Evolutionary conservation across 2,113 vertebrate genomes (phyloP), one percentile per base, ranked within the genome.

Genomic region (Xenopus laevis): DNA sequence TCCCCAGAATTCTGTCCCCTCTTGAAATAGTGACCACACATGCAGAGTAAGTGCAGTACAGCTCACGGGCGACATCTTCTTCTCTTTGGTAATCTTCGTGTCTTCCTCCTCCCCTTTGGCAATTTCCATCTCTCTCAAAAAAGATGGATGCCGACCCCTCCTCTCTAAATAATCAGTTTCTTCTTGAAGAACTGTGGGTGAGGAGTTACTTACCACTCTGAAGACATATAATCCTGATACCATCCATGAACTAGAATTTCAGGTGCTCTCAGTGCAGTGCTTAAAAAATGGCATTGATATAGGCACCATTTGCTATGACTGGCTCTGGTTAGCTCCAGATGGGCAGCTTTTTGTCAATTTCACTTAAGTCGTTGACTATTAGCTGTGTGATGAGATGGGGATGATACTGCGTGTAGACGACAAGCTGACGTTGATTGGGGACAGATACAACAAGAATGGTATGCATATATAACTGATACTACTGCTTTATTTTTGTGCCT

Each of bases 371-470:
- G 81, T 96, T 0, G 94, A 98, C 84, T 95, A 94, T 0, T 95
- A 98, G 82, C 4, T 72, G 71, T 98, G 94, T 0, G 74, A 92
- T 71, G 72, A 68, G 58, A 94, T 88, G 33, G 61, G 79, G 11
- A 79, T 99, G 44, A 83, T 82, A 0, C 86, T 95, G 72, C 80
- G 83, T 23, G 95, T 86, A 64, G 85, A 89, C 18, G 95, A 99
- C 16, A n/a, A 84, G 63, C 72, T 77, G 68, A 98, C 96, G 0
- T 85, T 95, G 76, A 85, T 81, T 16, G 85, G 91, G 60, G 77
- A 83, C 46, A 86, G 81, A 80, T 93, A 85, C 86, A 97, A 93
- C 18, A 52, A 52, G 59, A 80, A 92, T 0, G 94, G 95, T 96
- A 77, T 10, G 33, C n/a, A n/a, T 40, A 40, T 40, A 40, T 40